Evolutionary conservation across 2,797 vertebrate genomes (phyloP), one percentile per base, ranked within the genome.

Genomic region (Valencia hispanica): DNA sequence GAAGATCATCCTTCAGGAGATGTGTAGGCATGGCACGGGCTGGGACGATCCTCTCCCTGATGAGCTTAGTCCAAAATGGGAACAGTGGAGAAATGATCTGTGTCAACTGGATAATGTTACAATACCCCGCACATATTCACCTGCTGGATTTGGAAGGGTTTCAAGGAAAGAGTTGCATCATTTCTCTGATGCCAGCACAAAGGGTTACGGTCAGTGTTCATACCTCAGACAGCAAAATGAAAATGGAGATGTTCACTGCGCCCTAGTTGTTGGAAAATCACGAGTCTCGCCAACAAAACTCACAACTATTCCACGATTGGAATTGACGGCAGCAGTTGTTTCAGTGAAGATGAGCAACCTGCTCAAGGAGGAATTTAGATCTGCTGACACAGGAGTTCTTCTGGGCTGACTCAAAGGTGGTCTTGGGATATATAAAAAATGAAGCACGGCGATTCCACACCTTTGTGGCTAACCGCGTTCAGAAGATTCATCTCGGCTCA

Each of bases 101-200:
- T 11, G 0, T 2, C 45, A 81, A 14, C n/a, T 83, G 18, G 57
- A 83, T n/a, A 81, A 53, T 39, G 66, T 78, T 11, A 57, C 5
- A 34, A 55, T 81, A 72, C 45, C 72, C 1, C 12, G 36, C 5
- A 51, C 61, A 5, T 80, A 43, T 10, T 43, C 4, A 43, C 41
- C 41, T 0, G 1, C 70, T 34, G 15, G 1, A 1, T 79, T 81
- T n/a, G 76, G 76, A 36, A 18, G 30, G 1, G 20, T 78, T 0
- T 5, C 41, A 1, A 66, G 8, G 48, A 50, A 0, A 3, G 76
- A 78, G 6, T 1, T 76, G 5, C 82, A 72, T 2, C 43, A 85
- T 3, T 84, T 86, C 27, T 79, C 65, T 4, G 70, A 82, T 18
- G 78, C 79, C 15, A 80, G 75, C 17, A 74, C 22, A 5, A n/a